phyloP scores from a whole-genome alignment of 2,797 vertebrate species.

The Phaenicophaeus curvirostris region DNA sequence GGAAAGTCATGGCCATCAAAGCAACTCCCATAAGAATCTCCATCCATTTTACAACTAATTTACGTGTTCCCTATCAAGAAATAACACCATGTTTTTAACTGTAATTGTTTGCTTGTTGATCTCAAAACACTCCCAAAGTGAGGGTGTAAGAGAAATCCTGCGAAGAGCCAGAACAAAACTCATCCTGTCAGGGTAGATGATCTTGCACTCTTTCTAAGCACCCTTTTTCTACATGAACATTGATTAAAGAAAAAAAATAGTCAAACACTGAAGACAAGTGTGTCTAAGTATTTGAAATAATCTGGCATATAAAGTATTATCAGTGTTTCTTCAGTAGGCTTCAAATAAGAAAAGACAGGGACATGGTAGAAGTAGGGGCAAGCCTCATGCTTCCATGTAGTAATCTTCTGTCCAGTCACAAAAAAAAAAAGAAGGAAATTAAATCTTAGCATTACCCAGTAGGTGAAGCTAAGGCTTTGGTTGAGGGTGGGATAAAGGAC shows the following conservation, averaged over 20 bases:
- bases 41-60: not conserved
- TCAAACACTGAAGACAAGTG: not conserved
- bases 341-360: not conserved
- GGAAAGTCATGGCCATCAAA: not conserved
- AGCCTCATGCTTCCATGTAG: not conserved
- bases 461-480: not conserved
- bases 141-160: not conserved
- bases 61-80: not conserved
- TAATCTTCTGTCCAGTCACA: not conserved
- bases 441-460: not conserved
- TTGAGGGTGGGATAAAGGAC: not conserved
- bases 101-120: not conserved
- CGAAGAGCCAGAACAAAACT: not conserved
- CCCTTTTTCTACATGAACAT: too few relatives aligned
- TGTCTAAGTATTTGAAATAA: not conserved
- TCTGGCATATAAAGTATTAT: not conserved
- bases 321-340: not conserved
- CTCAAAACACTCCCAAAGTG: not conserved
- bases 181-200: not conserved
- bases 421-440: not conserved
- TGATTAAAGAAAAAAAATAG: not conserved
- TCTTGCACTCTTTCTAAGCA: not conserved
- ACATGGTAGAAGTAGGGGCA: not conserved
- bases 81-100: not conserved
- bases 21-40: not conserved